Base-by-base conservation (phyloP, 1,140 invertebrate species). In the Pogonus chalceus region DNA sequence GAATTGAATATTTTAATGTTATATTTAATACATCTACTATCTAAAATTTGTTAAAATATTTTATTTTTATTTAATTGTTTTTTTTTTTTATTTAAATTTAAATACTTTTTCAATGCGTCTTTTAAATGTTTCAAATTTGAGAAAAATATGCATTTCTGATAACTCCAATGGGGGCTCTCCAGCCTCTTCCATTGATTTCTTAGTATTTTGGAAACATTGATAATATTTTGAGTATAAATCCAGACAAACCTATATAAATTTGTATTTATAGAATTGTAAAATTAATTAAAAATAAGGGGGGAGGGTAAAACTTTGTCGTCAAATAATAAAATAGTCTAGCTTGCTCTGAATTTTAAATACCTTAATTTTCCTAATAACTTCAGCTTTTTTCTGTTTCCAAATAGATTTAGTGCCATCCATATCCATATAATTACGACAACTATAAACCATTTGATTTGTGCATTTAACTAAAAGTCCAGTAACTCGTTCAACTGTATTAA, bases 81-180 rank as follows among this genome's bases (percentile, higher is more conserved):
- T 39, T 35, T 20, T 23, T 2, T 70, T 53, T 72, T 49, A 65
- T 64, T 12, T 72, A 66, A 49, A 73, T 76, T 71, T 53, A 54
- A 58, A 68, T 64, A 82, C 83, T 72, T 85, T 87, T 63, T 81
- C 75, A 49, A 92, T 66, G 49, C 90, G 76, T 52, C 76, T 79
- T 35, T 82, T 81, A 63, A 92, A 92, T 1, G 83, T 83, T 65
- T 90, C 82, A 63, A 91, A 87, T 67, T 90, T 89, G 50, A 87
- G 88, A 70, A 94, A 92, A 58, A 92, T 87, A 63, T 86, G 88
- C 76, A 89, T 89, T 66, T 88, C 84, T 0, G 89, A 92, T 63
- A 89, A 83, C 65, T 88, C 81, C 64, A 92, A 88, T 0, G 80
- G 78, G 52, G 79, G 76, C 60, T 90, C 86, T 26, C 81, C 78